A percentile compares a stretch with the other conserved stretches of the same genome.
phyloP scores from a whole-genome alignment of 2,888 invertebrate genomes.

The Caenorhabditis uteleia region DNA sequence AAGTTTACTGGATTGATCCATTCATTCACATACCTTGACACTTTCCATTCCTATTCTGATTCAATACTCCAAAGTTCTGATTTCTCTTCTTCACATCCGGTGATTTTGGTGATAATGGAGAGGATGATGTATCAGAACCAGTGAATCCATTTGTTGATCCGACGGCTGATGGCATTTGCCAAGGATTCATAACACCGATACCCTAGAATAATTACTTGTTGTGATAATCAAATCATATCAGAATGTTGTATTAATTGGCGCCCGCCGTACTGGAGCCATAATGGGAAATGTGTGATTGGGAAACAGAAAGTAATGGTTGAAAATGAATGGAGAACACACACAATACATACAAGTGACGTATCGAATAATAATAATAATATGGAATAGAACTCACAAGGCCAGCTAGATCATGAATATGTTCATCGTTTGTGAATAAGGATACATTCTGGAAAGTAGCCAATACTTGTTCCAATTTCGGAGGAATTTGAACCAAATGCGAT shows the following conservation, averaged over 20 bases:
- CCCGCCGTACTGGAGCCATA: no score
- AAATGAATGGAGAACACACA: no score
- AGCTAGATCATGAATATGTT: background rate
- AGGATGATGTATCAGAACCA: conserved; percentile 29
- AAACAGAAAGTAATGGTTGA: no score
- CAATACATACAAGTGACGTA: no score
- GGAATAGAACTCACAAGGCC: no score
- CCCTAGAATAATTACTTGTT: background rate
- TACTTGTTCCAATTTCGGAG: background rate
- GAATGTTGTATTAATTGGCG: no score
- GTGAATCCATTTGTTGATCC: conserved; percentile 27
- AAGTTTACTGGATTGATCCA: background rate
- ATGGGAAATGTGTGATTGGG: no score
- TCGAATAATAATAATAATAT: no score
- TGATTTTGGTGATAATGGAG: conserved; percentile 25
- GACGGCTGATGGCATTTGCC: conserved; percentile 18
- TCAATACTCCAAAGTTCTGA: no score
- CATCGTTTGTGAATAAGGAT: background rate
- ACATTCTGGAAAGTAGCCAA: background rate
- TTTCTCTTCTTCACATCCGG: background rate
- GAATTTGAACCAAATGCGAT: background rate
- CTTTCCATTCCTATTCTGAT: no score
- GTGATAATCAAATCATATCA: background rate
- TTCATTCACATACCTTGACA: no score
- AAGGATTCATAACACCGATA: conserved; percentile 10